Percentiles rank a stretch among this genome's conserved stretches.
Evolutionary conservation across 2,797 vertebrate genomes (phyloP).

Genomic region (Parotocinclus haroldoi): DNA sequence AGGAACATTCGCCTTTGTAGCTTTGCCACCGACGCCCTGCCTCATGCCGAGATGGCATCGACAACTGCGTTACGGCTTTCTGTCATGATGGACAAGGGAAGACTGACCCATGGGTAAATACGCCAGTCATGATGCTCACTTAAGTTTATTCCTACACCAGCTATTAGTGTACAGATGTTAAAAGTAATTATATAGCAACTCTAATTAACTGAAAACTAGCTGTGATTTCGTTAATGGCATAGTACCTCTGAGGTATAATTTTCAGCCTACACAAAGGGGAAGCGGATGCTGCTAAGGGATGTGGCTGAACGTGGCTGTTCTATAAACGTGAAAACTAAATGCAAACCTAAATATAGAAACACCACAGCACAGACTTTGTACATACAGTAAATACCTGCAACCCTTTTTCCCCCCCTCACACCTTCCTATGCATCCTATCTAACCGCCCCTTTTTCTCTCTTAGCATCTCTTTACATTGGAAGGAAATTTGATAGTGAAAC

Average conservation of each 20-base stretch:
- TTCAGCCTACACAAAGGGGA: conserved; percentile 19
- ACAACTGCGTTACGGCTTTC: background rate
- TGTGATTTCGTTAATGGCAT: conserved; percentile 20
- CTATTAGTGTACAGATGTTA: conserved; percentile 21
- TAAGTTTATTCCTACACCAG: conserved; percentile 8
- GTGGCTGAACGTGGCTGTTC: background rate
- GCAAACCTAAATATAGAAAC: background rate
- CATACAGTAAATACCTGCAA: background rate
- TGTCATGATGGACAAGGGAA: background rate
- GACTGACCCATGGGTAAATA: conserved; percentile 26
- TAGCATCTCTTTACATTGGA: conserved; percentile 38
- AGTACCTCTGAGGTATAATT: conserved; percentile 16
- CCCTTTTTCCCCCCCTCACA: background rate
- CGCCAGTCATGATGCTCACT: conserved; percentile 23
- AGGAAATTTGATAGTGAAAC: conserved; percentile 52
- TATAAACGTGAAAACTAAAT: conserved; percentile 4
- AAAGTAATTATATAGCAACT: conserved; percentile 15
- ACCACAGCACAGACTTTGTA: conserved; percentile 11
- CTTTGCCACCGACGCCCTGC: conserved; percentile 46
- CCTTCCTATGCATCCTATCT: background rate
- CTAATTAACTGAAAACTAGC: conserved; percentile 21
- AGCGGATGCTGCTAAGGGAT: conserved; percentile 15
- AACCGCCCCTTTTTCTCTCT: background rate
- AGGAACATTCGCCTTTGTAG: conserved; percentile 39
- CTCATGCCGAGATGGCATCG: conserved; percentile 43